phyloP scores from a whole-genome alignment of 2,888 invertebrate genomes.

The Trypoxylon attenuatum region DNA sequence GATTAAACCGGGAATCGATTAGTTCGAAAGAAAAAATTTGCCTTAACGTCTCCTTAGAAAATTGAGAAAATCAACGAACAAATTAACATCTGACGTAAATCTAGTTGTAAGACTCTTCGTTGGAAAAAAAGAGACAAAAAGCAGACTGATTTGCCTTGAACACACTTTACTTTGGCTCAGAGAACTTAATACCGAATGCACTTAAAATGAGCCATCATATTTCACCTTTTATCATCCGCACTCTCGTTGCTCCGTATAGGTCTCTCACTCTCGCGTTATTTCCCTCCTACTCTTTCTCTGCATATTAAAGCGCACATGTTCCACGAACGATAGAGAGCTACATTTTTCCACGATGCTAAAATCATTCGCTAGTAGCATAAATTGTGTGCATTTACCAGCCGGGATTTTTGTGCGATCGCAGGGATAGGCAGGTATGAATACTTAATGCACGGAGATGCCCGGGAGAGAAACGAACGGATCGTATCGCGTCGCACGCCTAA shows the following conservation, averaged over 20 bases:
- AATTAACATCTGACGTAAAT: conserved; percentile 1
- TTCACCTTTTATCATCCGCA: too few relatives aligned
- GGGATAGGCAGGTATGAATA: conserved; percentile 33
- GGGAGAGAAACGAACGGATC: conserved; percentile 29
- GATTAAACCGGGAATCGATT: conserved; percentile 40
- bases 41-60: background rate
- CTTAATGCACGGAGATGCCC: conserved; percentile 48
- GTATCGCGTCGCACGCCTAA: conserved; percentile 42
- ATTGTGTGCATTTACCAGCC: conserved; percentile 62
- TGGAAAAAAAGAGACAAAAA: too few relatives aligned
- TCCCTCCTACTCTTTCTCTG: conserved; percentile 9
- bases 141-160: too few relatives aligned
- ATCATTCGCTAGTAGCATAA: conserved; percentile 57
- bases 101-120: too few relatives aligned
- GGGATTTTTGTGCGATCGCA: conserved; percentile 50
- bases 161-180: too few relatives aligned
- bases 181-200: too few relatives aligned
- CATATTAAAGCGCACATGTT: conserved; percentile 16
- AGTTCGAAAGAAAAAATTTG: conserved; percentile 6
- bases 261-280: background rate
- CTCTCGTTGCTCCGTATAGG: background rate
- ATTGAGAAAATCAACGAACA: background rate
- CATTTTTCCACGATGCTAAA: conserved; percentile 45
- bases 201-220: too few relatives aligned
- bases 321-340: conserved; percentile 19